A percentile compares a stretch with the other conserved stretches of the same genome.
phyloP scores from a whole-genome alignment of 1,140 invertebrate species.

The Anastrepha obliqua region DNA sequence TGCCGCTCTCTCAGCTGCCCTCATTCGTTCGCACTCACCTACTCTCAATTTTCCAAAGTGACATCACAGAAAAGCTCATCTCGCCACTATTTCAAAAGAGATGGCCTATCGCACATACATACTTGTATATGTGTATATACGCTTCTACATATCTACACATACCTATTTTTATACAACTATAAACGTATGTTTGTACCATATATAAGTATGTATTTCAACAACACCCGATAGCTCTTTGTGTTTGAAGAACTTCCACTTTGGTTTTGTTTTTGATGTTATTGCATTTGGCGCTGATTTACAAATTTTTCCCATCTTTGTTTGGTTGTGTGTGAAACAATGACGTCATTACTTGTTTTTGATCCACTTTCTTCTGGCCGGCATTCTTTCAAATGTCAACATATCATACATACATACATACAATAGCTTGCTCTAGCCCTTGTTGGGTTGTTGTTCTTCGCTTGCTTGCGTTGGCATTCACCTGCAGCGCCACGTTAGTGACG shows the following conservation, averaged over 20 bases:
- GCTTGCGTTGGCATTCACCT: neutral
- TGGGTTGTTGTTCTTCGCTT: neutral
- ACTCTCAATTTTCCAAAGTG: neutral
- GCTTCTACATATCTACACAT: neutral
- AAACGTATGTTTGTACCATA: too few relatives aligned
- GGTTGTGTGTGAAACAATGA: neutral
- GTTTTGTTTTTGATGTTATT: neutral
- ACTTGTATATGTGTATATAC: slow-evolving; percentile 18
- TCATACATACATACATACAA: neutral
- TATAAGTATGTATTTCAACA: too few relatives aligned
- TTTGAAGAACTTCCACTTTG: too few relatives aligned
- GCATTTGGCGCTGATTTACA: slow-evolving; percentile 25
- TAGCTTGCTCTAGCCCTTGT: slow-evolving; percentile 6
- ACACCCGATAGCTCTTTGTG: too few relatives aligned
- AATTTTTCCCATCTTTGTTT: neutral
- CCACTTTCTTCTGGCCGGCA: neutral
- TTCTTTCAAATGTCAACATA: neutral
- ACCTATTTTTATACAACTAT: too few relatives aligned
- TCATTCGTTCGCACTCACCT: too few relatives aligned
- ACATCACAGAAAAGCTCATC: slow-evolving; percentile 37
- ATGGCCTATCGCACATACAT: neutral
- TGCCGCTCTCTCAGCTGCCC: neutral
- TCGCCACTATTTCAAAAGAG: neutral
- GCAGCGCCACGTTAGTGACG: neutral
- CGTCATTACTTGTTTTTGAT: slow-evolving; percentile 13